Evolutionary conservation across 35 echinoderm and acorn worm species (phyloP).

Genomic region (Apostichopus japonicus): DNA sequence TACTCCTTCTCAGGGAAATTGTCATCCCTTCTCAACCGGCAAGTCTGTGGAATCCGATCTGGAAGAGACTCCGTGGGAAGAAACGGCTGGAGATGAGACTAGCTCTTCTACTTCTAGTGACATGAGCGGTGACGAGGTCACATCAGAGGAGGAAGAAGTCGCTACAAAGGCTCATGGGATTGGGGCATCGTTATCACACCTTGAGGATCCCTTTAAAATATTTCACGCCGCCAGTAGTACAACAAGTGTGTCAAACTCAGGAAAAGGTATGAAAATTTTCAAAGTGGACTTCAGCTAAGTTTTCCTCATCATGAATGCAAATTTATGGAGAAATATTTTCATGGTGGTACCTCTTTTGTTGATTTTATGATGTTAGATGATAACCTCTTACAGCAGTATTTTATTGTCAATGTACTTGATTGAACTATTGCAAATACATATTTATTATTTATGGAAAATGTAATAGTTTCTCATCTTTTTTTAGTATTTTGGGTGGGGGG

Average conservation of each 20-base stretch:
- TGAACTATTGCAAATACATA: too few relatives aligned
- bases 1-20: background rate
- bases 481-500: too few relatives aligned
- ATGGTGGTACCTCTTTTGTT: too few relatives aligned
- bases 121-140: slow-evolving; percentile 56
- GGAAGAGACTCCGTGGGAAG: slow-evolving; percentile 86
- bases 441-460: too few relatives aligned
- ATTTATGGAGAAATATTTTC: too few relatives aligned
- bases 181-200: slow-evolving; percentile 22
- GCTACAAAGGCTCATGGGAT: slow-evolving; percentile 30
- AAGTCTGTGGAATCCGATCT: slow-evolving; percentile 72
- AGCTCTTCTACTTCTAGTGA: slow-evolving; percentile 64
- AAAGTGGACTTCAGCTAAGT: too few relatives aligned
- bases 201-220: slow-evolving; percentile 87
- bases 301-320: too few relatives aligned
- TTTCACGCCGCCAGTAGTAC: slow-evolving; percentile 61
- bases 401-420: too few relatives aligned
- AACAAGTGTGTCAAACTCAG: slow-evolving; percentile 54
- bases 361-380: too few relatives aligned
- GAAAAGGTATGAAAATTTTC: slow-evolving; percentile 55
- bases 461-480: too few relatives aligned
- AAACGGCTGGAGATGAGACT: slow-evolving; percentile 80
- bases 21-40: background rate
- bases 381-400: too few relatives aligned
- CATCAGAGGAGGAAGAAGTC: slow-evolving; percentile 56